Base-by-base conservation (phyloP, 2,797 vertebrate species). In the Alauda arvensis region DNA sequence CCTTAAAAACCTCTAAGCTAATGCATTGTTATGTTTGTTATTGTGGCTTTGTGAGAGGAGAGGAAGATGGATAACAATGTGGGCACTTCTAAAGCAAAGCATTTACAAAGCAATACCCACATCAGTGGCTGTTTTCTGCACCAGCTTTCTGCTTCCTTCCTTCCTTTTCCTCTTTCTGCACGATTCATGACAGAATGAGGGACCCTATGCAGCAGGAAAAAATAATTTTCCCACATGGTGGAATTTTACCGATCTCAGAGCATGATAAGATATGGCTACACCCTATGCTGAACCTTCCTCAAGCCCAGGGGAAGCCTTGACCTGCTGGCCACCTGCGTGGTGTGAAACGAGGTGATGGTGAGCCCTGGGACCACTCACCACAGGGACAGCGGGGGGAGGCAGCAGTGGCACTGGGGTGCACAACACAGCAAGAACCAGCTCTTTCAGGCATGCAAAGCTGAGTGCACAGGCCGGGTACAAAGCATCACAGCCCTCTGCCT, bases 1-100 rank as follows among this genome's bases (percentile, higher is more conserved):
- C 70, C 57, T 89, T 88, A 70, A 90, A 93, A 90, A 70, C 13
- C 60, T 85, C 71, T 52, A 70, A 93, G 68, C 26, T 87, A 88
- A 74, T 88, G 71, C 39, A 85, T 63, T 85, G 67, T 79, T 92
- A 34, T 84, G 20, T 62, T 92, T 81, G 70, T 63, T 78, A 51
- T 42, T 78, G 88, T 74, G 60, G 72, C 88, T 93, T 88, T 34
- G 18, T 72, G 53, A 91, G 60, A 89, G 62, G 17, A 77, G 49
- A 90, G 67, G 60, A 65, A 76, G 56, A 55, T 57, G 61, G 46
- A 76, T 85, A 90, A 76, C 53, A 83, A 43, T 45, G 69, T 48
- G 29, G 40, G 26, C 5, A 10, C 42, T 90, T 67, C 49, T 81
- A 63, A 83, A 90, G n/a, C 23, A 78, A 78, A 91, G 8, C 42